phyloP scores from a whole-genome alignment of 2,113 vertebrate species.

The Eidolon helvum region DNA sequence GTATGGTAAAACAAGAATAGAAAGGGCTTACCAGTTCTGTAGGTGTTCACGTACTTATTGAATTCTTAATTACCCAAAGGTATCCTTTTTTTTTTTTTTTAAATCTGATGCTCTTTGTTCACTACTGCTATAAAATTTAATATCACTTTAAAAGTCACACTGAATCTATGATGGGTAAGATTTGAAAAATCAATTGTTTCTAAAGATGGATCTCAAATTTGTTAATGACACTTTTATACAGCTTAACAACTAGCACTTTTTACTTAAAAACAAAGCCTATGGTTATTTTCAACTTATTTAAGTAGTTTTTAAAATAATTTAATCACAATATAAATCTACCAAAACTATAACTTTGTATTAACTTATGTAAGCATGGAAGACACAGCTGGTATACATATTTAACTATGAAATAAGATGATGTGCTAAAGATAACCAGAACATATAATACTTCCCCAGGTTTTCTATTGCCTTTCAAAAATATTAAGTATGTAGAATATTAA shows the following conservation, averaged over 20 bases:
- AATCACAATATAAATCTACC: not conserved
- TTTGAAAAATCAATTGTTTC: not conserved
- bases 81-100: not conserved
- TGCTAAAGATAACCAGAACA: not conserved
- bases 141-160: constrained; percentile 40
- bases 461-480: not conserved
- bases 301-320: not conserved
- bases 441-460: not conserved
- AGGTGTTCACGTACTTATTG: not conserved
- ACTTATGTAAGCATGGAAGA: not conserved
- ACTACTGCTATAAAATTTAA: not conserved
- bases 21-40: constrained; percentile 30
- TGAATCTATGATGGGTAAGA: not conserved
- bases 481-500: not conserved
- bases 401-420: not conserved
- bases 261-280: not conserved
- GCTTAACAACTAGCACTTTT: not conserved
- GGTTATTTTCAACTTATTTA: not conserved
- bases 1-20: constrained; percentile 38
- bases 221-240: not conserved
- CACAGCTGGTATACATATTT: not conserved
- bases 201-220: not conserved
- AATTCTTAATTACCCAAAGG: constrained; percentile 63
- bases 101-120: constrained; percentile 18
- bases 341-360: not conserved